phyloP scores from a whole-genome alignment of 92 coral and sea anemone species.

The Desmophyllum pertusum region DNA sequence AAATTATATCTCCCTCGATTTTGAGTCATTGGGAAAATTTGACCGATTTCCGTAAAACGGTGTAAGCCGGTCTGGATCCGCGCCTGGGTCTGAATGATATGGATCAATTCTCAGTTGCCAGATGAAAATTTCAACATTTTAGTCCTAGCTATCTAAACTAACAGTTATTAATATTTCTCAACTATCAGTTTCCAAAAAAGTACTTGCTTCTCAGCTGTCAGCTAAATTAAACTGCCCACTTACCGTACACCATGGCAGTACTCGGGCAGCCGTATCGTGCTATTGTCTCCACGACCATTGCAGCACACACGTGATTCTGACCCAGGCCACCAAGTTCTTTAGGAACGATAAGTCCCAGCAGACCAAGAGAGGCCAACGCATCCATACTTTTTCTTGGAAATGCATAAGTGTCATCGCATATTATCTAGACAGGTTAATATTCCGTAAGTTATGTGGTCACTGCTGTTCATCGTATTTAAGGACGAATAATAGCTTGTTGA shows the following conservation, averaged over 20 bases:
- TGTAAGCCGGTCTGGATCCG: no score
- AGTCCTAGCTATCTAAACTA: no score
- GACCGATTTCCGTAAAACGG: no score
- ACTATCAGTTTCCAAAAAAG: background rate
- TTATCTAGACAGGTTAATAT: slow-evolving; percentile 22
- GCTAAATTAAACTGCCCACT: background rate
- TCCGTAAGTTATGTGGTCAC: background rate
- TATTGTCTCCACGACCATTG: slow-evolving; percentile 72
- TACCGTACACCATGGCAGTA: slow-evolving; percentile 74
- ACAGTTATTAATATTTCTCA: background rate
- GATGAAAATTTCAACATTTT: no score
- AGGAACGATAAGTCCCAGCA: slow-evolving; percentile 64
- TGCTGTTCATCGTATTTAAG: background rate
- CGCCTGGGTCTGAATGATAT: no score
- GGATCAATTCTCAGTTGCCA: no score
- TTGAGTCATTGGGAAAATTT: no score
- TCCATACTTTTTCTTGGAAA: slow-evolving; percentile 61
- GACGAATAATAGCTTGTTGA: background rate
- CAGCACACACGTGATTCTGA: slow-evolving; percentile 67
- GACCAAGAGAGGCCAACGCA: slow-evolving; percentile 60
- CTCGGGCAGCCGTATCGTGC: slow-evolving; percentile 77
- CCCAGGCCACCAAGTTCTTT: slow-evolving; percentile 71
- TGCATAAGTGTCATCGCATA: slow-evolving; percentile 58
- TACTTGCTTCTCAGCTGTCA: background rate
- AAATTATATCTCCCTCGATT: no score